Conservation (phyloP, 1,140 invertebrate genomes). For the fruit fly (Drosophila melanogaster) region DNA sequence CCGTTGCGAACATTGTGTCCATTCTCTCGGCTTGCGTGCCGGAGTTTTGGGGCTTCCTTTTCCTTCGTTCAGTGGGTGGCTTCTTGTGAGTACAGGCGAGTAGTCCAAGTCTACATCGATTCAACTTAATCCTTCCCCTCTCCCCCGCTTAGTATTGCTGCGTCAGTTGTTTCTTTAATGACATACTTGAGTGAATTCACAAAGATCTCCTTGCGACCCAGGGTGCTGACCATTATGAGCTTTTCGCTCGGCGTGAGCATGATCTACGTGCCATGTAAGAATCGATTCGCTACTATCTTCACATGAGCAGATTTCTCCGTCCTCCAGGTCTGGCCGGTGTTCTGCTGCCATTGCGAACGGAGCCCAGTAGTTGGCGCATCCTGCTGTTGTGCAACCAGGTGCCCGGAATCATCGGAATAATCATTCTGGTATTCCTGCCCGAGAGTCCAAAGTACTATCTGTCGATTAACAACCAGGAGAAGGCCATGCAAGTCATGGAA, state of each 20-base stretch:
- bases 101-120: background rate
- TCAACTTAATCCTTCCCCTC: background rate
- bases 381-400: slow-evolving; percentile 2
- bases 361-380: slow-evolving; percentile 28
- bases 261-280: slow-evolving; percentile 46
- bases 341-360: slow-evolving; percentile 1
- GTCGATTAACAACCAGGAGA: slow-evolving; percentile 8
- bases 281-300: background rate
- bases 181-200: slow-evolving; percentile 61
- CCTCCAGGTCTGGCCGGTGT: slow-evolving; percentile 16
- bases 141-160: slow-evolving; percentile 25
- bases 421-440: slow-evolving; percentile 15
- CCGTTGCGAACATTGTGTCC: background rate
- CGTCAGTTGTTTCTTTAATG: background rate
- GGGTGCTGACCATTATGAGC: slow-evolving; percentile 23
- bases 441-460: slow-evolving; percentile 60
- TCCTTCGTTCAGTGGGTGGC: slow-evolving; percentile 23
- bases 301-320: background rate
- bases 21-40: slow-evolving; percentile 50
- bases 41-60: slow-evolving; percentile 47
- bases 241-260: slow-evolving; percentile 40
- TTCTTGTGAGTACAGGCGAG: slow-evolving; percentile 33
- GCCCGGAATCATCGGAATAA: slow-evolving; percentile 25
- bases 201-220: slow-evolving; percentile 34
- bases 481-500: slow-evolving; percentile 39